Conservation (phyloP, 2,113 vertebrate genomes). For the Dromiciops gliroides region DNA sequence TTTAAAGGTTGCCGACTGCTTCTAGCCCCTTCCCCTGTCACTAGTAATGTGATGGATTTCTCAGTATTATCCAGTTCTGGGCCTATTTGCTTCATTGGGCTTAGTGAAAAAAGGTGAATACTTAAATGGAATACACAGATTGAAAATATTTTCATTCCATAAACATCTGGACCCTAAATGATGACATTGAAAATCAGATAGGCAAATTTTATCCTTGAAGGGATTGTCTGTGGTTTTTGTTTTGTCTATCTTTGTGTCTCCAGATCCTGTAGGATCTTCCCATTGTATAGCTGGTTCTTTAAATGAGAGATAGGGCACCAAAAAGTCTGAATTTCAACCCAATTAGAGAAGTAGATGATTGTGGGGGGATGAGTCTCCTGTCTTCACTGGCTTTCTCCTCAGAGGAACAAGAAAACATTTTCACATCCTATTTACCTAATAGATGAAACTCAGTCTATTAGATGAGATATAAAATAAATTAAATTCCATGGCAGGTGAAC, state of each 20-base stretch:
- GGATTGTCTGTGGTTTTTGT: slow-evolving; percentile 46
- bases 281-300: slow-evolving; percentile 56
- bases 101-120: slow-evolving; percentile 61
- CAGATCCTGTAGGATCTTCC: background rate
- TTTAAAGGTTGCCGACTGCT: slow-evolving; percentile 82
- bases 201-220: slow-evolving; percentile 35
- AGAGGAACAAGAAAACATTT: slow-evolving; percentile 83
- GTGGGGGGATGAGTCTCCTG: slow-evolving; percentile 73
- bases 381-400: slow-evolving; percentile 80
- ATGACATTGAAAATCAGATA: slow-evolving; percentile 22
- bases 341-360: slow-evolving; percentile 79
- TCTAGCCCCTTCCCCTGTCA: slow-evolving; percentile 75
- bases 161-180: slow-evolving; percentile 60
- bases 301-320: slow-evolving; percentile 59
- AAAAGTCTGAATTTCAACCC: slow-evolving; percentile 75
- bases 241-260: slow-evolving; percentile 18
- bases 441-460: slow-evolving; percentile 85
- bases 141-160: slow-evolving; percentile 57
- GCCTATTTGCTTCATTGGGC: slow-evolving; percentile 71
- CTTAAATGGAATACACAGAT: slow-evolving; percentile 55
- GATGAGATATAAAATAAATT: slow-evolving; percentile 89
- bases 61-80: slow-evolving; percentile 73
- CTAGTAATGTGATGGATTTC: slow-evolving; percentile 77
- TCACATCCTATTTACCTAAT: slow-evolving; percentile 87
- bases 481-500: slow-evolving; percentile 87